These are phyloP conservation scores for Folsomia manolachei DNA, from an alignment of 2,888 invertebrate genomes.

Conservation along the genomic window DNA sequence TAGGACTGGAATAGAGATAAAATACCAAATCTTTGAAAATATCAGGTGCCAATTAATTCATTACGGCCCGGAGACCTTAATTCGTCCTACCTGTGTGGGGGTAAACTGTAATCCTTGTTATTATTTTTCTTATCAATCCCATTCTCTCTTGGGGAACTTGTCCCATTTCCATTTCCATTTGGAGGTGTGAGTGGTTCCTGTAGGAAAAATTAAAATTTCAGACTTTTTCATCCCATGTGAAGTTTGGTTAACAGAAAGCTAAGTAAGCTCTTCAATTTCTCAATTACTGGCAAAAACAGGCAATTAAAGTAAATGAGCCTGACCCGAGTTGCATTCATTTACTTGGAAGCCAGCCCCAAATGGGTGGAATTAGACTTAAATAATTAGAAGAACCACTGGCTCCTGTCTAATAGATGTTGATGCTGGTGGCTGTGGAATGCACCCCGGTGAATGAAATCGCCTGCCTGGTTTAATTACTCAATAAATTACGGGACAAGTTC, in stretches of 20 bases:
- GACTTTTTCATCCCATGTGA: too few species aligned
- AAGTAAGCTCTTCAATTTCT: neutral
- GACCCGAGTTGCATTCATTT: too few species aligned
- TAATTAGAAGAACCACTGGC: neutral
- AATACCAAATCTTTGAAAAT: neutral
- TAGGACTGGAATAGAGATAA: slow-evolving; percentile 58
- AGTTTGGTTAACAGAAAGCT: neutral
- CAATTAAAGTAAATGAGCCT: neutral
- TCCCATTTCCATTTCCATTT: slow-evolving; percentile 72
- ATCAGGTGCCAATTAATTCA: neutral
- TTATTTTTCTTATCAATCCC: slow-evolving; percentile 74
- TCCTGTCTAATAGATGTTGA: too few species aligned
- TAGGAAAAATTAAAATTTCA: slow-evolving; percentile 26
- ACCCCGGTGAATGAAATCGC: neutral
- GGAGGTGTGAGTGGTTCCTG: slow-evolving; percentile 78
- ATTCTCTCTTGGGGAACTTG: slow-evolving; percentile 84
- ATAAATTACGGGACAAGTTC: slow-evolving; percentile 20
- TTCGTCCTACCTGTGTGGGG: slow-evolving; percentile 65
- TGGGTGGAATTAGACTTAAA: neutral
- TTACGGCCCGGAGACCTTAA: neutral
- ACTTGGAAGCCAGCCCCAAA: neutral
- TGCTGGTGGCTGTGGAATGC: neutral
- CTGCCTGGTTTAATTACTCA: slow-evolving; percentile 26
- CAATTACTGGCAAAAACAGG: neutral
- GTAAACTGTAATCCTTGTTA: slow-evolving; percentile 67